A percentile compares a stretch with the other conserved stretches of the same genome.
Evolutionary conservation across 2,797 vertebrate genomes (phyloP).

Genomic region (Leptoclinus maculatus): DNA sequence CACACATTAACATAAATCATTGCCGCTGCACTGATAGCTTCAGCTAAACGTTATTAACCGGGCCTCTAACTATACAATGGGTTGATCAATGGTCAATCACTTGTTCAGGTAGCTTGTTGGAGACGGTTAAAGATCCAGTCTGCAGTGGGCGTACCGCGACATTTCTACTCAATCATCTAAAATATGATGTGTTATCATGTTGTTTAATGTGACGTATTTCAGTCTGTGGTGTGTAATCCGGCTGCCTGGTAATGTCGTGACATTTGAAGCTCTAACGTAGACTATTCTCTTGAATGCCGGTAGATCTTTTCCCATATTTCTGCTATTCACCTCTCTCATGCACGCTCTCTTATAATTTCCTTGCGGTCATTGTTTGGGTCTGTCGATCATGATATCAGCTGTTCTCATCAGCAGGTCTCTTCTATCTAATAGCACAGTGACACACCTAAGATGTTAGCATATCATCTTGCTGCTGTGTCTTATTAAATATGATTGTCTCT

Average conservation of each 20-base stretch:
- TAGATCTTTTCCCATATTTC: background rate
- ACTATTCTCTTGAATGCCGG: background rate
- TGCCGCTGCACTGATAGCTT: conserved; percentile 18
- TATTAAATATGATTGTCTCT: background rate
- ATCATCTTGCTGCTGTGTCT: background rate
- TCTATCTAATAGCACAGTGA: background rate
- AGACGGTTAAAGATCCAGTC: background rate
- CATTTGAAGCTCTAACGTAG: background rate
- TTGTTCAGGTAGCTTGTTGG: background rate
- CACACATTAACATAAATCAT: conserved; percentile 68
- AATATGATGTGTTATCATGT: background rate
- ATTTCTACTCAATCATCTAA: background rate
- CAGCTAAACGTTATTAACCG: background rate
- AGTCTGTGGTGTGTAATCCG: no score
- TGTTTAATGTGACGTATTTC: background rate
- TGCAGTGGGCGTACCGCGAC: background rate
- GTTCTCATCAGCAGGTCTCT: background rate
- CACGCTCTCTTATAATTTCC: background rate
- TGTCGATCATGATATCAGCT: background rate
- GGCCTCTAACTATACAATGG: background rate
- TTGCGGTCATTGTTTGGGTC: background rate
- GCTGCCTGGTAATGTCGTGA: background rate
- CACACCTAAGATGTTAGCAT: background rate
- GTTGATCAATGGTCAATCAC: background rate
- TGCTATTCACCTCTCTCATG: background rate